phyloP scores from a whole-genome alignment of 2,113 vertebrate species.

The Arizona elegans region DNA sequence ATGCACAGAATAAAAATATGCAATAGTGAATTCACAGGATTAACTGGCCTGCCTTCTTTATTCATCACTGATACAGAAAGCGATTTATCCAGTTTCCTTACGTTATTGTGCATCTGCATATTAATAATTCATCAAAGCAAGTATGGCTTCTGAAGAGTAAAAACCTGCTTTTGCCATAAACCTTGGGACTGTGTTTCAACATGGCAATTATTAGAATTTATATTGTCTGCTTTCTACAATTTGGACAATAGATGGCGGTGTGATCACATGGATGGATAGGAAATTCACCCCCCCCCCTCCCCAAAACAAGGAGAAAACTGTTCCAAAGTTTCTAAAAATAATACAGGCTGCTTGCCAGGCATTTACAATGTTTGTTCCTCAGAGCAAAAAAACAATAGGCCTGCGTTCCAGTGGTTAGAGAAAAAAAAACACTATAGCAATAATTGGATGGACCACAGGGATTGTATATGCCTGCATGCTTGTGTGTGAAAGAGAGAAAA shows the following conservation, averaged over 20 bases:
- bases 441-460: background rate
- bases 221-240: background rate
- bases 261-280: background rate
- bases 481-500: background rate
- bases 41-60: background rate
- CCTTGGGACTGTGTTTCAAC: background rate
- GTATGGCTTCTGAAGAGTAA: background rate
- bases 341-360: conserved; percentile 32
- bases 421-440: conserved; percentile 11
- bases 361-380: background rate
- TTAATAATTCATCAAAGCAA: background rate
- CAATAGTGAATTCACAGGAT: background rate
- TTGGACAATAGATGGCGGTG: conserved; percentile 58
- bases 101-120: background rate
- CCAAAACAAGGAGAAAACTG: background rate
- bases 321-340: conserved; percentile 56
- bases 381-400: conserved; percentile 40
- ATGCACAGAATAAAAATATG: background rate
- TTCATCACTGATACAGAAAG: background rate
- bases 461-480: background rate
- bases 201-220: background rate
- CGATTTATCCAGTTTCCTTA: background rate
- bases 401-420: conserved; percentile 27
- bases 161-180: no score
- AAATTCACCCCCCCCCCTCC: background rate